Conservation (phyloP, 2,113 vertebrate genomes). For the Ovis canadensis region DNA sequence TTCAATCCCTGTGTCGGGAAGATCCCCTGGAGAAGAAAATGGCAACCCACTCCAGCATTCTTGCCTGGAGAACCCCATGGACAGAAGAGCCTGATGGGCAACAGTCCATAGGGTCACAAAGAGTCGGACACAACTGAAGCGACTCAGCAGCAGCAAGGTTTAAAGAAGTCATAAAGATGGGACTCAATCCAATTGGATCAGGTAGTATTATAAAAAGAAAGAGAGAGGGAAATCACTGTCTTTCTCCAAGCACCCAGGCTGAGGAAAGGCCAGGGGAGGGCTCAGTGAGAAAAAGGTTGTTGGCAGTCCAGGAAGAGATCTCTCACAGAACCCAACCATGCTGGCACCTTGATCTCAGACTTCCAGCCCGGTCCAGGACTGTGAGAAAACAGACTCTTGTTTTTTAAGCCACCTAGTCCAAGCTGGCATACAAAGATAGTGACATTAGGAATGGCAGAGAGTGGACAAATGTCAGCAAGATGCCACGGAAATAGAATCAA, state of each 20-base stretch:
- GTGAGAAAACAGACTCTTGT: background rate
- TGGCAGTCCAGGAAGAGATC: background rate
- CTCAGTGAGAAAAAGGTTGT: background rate
- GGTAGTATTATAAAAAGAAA: background rate
- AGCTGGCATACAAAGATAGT: background rate
- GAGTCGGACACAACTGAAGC: background rate
- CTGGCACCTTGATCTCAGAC: no score
- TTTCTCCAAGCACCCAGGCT: background rate
- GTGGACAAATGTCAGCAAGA: background rate
- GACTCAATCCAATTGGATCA: background rate
- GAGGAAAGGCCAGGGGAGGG: background rate
- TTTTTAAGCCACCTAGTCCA: background rate
- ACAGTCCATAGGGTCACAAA: background rate
- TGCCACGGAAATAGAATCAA: background rate
- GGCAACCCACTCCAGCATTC: background rate
- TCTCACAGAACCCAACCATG: background rate
- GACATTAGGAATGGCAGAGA: background rate
- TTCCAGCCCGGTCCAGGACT: background rate
- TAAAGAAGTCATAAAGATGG: background rate
- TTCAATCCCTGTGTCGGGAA: background rate
- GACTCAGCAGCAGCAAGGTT: background rate
- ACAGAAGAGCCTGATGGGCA: background rate
- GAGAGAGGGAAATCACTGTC: background rate
- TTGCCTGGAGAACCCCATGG: background rate
- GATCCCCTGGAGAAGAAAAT: background rate